Evolutionary conservation across 2,888 invertebrate species (phyloP).

Genomic region (Hanleya hanleyi): DNA sequence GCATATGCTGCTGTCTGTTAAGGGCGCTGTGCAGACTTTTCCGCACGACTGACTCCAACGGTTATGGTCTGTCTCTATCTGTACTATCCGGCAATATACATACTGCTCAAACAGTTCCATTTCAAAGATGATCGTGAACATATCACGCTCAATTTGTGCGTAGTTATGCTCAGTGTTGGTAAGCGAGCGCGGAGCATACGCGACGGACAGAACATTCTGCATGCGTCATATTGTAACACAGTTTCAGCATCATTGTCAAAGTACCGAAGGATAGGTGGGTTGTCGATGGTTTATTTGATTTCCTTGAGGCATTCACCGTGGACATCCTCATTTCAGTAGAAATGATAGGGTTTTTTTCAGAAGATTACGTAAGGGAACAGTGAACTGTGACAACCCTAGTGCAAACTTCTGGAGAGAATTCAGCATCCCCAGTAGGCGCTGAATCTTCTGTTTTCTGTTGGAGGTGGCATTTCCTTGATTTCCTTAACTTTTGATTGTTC

Average conservation of each 20-base stretch:
- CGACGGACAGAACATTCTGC: conserved; percentile 40
- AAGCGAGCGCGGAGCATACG: conserved; percentile 33
- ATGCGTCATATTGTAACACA: conserved; percentile 31
- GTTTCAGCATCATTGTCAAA: conserved; percentile 22
- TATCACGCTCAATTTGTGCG: conserved; percentile 23
- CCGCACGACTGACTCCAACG: conserved; percentile 18
- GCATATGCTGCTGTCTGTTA: conserved; percentile 18
- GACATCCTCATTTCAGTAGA: conserved; percentile 20
- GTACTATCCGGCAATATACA: conserved; percentile 19
- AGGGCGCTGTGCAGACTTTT: conserved; percentile 21
- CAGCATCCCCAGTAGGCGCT: conserved; percentile 29
- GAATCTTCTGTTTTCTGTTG: conserved; percentile 27
- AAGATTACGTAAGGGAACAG: conserved; percentile 21
- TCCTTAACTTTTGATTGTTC: conserved; percentile 32
- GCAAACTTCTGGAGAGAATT: conserved; percentile 36
- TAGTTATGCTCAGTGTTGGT: conserved; percentile 28
- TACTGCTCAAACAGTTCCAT: conserved; percentile 21
- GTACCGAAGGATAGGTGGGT: conserved; percentile 28
- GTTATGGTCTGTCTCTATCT: conserved; percentile 34
- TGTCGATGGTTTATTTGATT: conserved; percentile 17
- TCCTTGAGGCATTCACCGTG: conserved; percentile 25
- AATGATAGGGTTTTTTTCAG: conserved; percentile 22
- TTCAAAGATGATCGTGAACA: background rate
- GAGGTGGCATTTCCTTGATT: conserved; percentile 27
- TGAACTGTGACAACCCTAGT: conserved; percentile 26